Evolutionary conservation across 2,113 vertebrate genomes (phyloP).

Genomic region (Nycticebus coucang): DNA sequence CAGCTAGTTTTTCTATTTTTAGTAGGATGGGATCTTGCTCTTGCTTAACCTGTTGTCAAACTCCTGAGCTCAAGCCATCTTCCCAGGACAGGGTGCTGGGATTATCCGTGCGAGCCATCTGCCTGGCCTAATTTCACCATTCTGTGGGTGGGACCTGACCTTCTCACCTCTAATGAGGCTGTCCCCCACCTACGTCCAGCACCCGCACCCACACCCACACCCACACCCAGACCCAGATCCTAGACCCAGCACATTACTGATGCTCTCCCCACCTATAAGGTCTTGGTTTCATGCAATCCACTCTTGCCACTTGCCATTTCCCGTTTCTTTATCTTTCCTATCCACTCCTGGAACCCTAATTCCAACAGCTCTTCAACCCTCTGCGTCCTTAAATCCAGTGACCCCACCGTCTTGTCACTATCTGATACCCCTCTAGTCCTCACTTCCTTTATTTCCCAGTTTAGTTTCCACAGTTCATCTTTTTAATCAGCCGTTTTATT

Average conservation of each 20-base stretch:
- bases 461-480: background rate
- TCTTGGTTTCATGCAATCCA: background rate
- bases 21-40: too few relatives aligned
- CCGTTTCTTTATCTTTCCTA: background rate
- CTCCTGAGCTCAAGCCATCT: too few relatives aligned
- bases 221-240: background rate
- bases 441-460: background rate
- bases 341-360: constrained; percentile 2
- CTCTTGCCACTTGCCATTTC: background rate
- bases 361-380: background rate
- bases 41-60: too few relatives aligned
- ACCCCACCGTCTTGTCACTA: background rate
- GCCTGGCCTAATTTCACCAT: background rate
- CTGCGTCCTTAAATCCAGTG: background rate
- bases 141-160: background rate
- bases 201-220: background rate
- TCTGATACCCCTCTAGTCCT: background rate
- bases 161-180: background rate
- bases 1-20: too few relatives aligned
- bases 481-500: background rate
- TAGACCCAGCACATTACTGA: background rate
- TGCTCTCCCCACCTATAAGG: background rate
- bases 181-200: background rate
- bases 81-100: too few relatives aligned
- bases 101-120: too few relatives aligned